Conservation (phyloP, 1,140 invertebrate species). For the Conus betulinus region DNA sequence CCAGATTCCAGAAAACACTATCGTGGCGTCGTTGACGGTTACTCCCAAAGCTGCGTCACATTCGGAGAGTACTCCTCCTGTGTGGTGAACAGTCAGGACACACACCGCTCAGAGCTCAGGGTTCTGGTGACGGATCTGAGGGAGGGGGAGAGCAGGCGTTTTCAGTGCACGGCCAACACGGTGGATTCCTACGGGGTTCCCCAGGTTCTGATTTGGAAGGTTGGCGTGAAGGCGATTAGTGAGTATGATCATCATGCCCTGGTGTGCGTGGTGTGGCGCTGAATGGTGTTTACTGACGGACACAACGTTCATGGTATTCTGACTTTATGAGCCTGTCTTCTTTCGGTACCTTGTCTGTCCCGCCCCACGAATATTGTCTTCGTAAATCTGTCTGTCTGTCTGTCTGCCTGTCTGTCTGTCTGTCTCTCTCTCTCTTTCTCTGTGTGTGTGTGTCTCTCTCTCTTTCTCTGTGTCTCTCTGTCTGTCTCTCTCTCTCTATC, state of each 20-base stretch:
- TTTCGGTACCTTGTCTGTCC: too few relatives aligned
- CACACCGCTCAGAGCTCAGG: not conserved
- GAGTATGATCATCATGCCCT: not conserved
- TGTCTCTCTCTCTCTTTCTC: too few relatives aligned
- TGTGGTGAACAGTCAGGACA: not conserved
- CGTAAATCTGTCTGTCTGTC: too few relatives aligned
- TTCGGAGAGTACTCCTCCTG: conserved; percentile 23
- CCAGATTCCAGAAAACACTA: not conserved
- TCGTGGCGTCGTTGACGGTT: not conserved
- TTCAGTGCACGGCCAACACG: conserved; percentile 18
- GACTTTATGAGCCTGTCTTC: too few relatives aligned
- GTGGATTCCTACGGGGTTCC: not conserved
- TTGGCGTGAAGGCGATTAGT: not conserved
- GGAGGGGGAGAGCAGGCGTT: conserved; percentile 19
- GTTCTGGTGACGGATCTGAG: conserved; percentile 19
- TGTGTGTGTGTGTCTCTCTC: not conserved
- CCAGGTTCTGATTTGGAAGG: not conserved
- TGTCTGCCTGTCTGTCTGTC: too few relatives aligned
- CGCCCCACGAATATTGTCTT: too few relatives aligned
- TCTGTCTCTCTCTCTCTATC: not conserved
- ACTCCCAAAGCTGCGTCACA: conserved; percentile 1
- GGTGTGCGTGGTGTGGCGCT: too few relatives aligned
- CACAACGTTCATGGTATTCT: too few relatives aligned
- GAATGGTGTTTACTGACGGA: too few relatives aligned
- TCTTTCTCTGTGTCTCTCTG: not conserved